phyloP scores from a whole-genome alignment of 2,888 invertebrate species.

The Augiades crinisus region DNA sequence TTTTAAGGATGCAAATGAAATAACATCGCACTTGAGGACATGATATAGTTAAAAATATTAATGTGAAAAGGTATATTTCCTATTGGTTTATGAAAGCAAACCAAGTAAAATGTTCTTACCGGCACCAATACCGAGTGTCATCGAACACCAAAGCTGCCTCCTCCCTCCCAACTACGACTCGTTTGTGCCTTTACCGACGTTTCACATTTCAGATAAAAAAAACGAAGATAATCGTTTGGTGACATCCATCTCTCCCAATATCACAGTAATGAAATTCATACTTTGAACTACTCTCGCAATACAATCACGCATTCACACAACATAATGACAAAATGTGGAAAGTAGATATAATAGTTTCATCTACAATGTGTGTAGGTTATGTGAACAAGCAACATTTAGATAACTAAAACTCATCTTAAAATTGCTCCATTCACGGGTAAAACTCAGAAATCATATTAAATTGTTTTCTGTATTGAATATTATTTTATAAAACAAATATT shows the following conservation, averaged over 20 bases:
- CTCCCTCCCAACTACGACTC: slow-evolving; percentile 60
- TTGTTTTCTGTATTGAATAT: slow-evolving; percentile 4
- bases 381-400: slow-evolving; percentile 15
- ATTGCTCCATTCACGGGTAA: slow-evolving; percentile 4
- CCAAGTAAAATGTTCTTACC: slow-evolving; percentile 67
- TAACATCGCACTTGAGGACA: slow-evolving; percentile 75
- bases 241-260: slow-evolving; percentile 64
- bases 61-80: slow-evolving; percentile 81
- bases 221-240: slow-evolving; percentile 38
- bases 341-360: slow-evolving; percentile 6
- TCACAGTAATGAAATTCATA: slow-evolving; percentile 73
- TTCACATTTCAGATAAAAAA: slow-evolving; percentile 47
- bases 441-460: neutral
- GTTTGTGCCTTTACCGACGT: slow-evolving; percentile 67
- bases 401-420: neutral
- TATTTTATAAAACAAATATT: slow-evolving; percentile 35
- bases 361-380: slow-evolving; percentile 4
- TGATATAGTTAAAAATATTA: slow-evolving; percentile 80
- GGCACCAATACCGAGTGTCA: slow-evolving; percentile 61
- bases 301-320: slow-evolving; percentile 48
- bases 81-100: slow-evolving; percentile 72
- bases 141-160: slow-evolving; percentile 77
- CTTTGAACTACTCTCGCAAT: slow-evolving; percentile 51
- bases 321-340: slow-evolving; percentile 26
- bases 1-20: slow-evolving; percentile 75